phyloP scores from a whole-genome alignment of 2,113 vertebrate species.

The Ictalurus punctatus region DNA sequence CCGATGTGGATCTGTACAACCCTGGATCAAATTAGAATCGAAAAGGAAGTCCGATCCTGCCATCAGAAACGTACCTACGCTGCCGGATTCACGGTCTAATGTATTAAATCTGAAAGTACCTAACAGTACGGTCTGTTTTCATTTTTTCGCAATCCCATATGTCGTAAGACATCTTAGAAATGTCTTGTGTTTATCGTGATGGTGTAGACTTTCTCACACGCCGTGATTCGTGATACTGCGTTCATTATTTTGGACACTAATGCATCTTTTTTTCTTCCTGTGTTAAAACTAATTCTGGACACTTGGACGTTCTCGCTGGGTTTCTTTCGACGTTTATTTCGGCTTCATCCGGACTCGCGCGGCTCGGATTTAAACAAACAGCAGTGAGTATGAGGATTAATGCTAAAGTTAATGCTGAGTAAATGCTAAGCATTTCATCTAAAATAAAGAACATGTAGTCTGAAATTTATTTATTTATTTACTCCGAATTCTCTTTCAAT shows the following conservation, averaged over 20 bases:
- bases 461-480: background rate
- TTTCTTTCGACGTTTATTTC: constrained; percentile 28
- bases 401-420: background rate
- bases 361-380: constrained; percentile 71
- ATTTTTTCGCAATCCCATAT: background rate
- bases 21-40: too few relatives aligned
- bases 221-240: background rate
- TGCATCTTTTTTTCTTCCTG: background rate
- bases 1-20: too few relatives aligned
- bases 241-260: background rate
- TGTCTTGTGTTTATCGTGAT: background rate
- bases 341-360: constrained; percentile 37
- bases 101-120: background rate
- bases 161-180: background rate
- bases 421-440: background rate
- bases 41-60: background rate
- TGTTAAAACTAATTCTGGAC: constrained; percentile 44
- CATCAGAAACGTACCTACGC: background rate
- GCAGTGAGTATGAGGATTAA: constrained; percentile 85
- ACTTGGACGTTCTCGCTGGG: constrained; percentile 36
- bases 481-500: background rate
- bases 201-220: background rate
- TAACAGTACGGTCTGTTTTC: background rate
- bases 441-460: background rate
- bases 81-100: background rate